Evolutionary conservation across 2,113 vertebrate species (phyloP), one percentile per base, ranked within the genome.

Genomic region (Mionectes macconnelli): DNA sequence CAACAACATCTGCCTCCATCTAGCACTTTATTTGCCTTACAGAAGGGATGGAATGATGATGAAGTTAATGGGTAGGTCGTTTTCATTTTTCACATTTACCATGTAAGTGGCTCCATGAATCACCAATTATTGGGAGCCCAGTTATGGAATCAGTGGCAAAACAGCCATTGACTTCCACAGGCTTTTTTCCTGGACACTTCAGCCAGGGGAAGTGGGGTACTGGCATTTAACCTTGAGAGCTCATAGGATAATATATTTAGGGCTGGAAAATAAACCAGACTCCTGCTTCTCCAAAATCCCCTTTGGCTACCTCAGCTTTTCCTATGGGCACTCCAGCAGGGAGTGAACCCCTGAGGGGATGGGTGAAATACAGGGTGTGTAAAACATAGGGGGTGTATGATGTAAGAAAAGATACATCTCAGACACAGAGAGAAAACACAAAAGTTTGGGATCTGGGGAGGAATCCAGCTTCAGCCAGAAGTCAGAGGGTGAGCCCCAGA

Each of bases 21-120:
- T 44, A 78, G 56, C 47, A n/a, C 77, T 95, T 82, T 64, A 55
- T 82, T 84, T 91, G 84, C 93, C 88, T 93, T 53, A 75, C 57
- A 89, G 87, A 84, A 74, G 44, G 87, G 81, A 76, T 84, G 87
- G 87, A 89, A 88, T 89, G 84, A 84, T 93, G 91, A 94, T 84
- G 28, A 89, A 78, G 39, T 50, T 91, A 84, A 91, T 82, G 77
- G 56, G 84, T 64, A 87, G 81, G 74, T 91, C 77, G 72, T 84
- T 91, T 94, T 56, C 70, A 93, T 93, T 93, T 72, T 87, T 91
- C 81, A 84, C 74, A 72, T 84, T 95, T 84, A 37, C 92, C 60
- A 28, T 2, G 4, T 55, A 67, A 95, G 92, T 56, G 62, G 50
- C 16, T 94, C 74, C 66, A 93, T 47, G 92, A 84, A 94, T 95